These are phyloP conservation scores for Glossosoma conforme DNA, from an alignment of 1,140 invertebrate genomes.

Conservation along the genomic window DNA sequence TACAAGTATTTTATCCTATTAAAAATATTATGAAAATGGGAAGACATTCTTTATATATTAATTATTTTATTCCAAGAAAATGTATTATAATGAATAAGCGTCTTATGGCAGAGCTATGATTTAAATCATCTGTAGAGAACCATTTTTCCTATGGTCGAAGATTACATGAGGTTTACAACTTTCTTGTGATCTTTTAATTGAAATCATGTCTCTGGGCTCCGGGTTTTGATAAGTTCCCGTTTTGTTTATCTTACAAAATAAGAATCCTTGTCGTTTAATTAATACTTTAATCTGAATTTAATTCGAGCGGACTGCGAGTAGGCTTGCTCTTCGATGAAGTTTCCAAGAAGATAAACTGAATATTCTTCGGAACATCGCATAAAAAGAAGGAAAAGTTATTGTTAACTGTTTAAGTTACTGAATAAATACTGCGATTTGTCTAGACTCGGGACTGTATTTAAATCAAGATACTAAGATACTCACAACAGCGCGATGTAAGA, in stretches of 20 bases:
- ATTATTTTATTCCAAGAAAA: too few relatives aligned
- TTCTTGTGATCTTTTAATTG: conserved; percentile 30
- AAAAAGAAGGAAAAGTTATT: conserved; percentile 15
- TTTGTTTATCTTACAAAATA: conserved; percentile 20
- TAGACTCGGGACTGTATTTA: conserved; percentile 3
- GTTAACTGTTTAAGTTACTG: conserved; percentile 4
- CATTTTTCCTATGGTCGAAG: conserved; percentile 10
- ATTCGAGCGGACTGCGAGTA: conserved; percentile 9
- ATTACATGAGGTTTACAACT: conserved; percentile 28
- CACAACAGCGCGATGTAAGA: too few relatives aligned
- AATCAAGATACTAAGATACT: too few relatives aligned
- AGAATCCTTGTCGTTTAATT: conserved; percentile 25
- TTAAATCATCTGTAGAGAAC: too few relatives aligned
- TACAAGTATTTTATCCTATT: too few relatives aligned
- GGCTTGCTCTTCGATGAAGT: conserved; percentile 5
- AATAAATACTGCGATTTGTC: conserved; percentile 4
- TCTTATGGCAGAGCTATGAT: too few relatives aligned
- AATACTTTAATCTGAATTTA: conserved; percentile 17
- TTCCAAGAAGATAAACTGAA: conserved; percentile 9
- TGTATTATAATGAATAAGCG: too few relatives aligned
- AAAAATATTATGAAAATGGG: too few relatives aligned
- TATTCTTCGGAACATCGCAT: neutral
- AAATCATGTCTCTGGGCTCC: conserved; percentile 15
- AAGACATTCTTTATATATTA: too few relatives aligned
- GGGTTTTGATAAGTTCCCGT: conserved; percentile 7